phyloP scores from a whole-genome alignment of 2,113 vertebrate species.

The Bubo scandiacus region DNA sequence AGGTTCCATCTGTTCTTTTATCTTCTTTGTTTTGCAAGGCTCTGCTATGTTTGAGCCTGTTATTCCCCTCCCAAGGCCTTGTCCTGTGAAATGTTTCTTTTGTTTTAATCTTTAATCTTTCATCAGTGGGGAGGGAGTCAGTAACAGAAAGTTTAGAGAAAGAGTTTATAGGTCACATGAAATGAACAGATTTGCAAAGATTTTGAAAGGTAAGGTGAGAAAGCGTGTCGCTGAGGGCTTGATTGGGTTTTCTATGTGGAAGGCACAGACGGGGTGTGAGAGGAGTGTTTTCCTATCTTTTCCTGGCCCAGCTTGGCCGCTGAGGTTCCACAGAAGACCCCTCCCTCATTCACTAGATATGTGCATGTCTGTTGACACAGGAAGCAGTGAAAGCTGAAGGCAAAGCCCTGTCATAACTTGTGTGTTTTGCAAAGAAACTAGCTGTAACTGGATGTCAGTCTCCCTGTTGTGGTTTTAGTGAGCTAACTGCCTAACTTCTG shows the following conservation, averaged over 20 bases:
- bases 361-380: background rate
- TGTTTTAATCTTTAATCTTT: too few species aligned
- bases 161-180: background rate
- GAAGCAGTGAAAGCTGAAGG: background rate
- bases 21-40: too few species aligned
- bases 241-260: background rate
- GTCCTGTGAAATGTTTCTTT: too few species aligned
- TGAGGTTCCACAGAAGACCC: background rate
- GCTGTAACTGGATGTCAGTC: background rate
- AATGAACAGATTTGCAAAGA: background rate
- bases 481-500: background rate
- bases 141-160: background rate
- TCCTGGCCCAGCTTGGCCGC: background rate
- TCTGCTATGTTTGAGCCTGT: too few species aligned
- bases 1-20: too few species aligned
- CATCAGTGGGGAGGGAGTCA: background rate
- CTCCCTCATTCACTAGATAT: background rate
- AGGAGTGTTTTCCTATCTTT: background rate
- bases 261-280: background rate
- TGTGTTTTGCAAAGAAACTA: constrained; percentile 6
- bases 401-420: background rate
- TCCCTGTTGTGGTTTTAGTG: background rate
- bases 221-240: background rate
- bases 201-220: background rate
- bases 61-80: too few species aligned